Evolutionary conservation across 2,113 vertebrate genomes (phyloP), one percentile per base, ranked within the genome.

Genomic region (Brachyhypopomus occidentalis): DNA sequence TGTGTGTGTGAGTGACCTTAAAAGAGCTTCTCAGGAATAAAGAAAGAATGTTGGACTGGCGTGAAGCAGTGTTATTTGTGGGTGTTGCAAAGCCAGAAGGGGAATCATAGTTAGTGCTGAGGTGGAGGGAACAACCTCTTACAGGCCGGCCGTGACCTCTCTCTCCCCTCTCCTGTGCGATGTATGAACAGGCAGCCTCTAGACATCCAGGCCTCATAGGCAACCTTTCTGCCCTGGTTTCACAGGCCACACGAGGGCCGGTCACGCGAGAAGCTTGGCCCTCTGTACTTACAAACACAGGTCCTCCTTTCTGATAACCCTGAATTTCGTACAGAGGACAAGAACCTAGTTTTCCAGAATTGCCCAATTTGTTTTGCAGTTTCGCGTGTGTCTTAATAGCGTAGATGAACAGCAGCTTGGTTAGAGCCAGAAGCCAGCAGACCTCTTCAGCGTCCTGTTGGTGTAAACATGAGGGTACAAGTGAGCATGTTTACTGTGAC

Each of bases 1-100:
- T 52, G 23, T 75, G 75, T 70, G 58, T 64, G 64, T 82, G 45
- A 70, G 45, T 78, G 38, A 74, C 79, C 30, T 74, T 72, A 14
- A 3, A 52, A 17, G 4, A 77, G 56, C 55, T 75, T 38, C 67
- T 75, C 20, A 25, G 19, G 14, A 36, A 75, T 81, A 22, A 81
- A 74, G 5, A 69, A 36, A 27, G 74, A 67, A 72, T 59, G 23
- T 52, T 30, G 22, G 12, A 27, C 56, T 70, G 75, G 27, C 71
- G 62, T 38, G 66, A 78, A 62, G 62, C 19, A 22, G 23, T 69
- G 4, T 17, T 80, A 9, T 66, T 22, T 74, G 17, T 25, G 71
- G 41, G 41, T 58, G 71, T 74, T 80, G 20, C 38, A 64, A 71
- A 23, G 62, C 70, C 60, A 63, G 7, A 30, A 70, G 64, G 2